phyloP scores from a whole-genome alignment of 2,797 vertebrate species.

The Lacerta viridis region DNA sequence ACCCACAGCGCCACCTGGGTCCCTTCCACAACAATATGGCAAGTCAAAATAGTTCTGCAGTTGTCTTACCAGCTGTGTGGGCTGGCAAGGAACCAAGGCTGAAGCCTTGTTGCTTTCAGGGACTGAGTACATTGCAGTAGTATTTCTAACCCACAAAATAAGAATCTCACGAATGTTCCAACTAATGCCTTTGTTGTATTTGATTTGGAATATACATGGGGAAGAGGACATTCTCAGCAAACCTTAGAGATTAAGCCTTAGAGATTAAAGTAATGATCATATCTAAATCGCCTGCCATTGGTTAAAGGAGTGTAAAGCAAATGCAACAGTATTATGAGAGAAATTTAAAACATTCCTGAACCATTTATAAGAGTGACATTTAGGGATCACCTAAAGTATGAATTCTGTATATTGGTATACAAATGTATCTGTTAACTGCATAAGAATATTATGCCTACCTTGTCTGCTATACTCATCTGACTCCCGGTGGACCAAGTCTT shows the following conservation, averaged over 20 bases:
- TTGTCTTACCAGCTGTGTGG: conserved; percentile 22
- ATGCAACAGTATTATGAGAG: background rate
- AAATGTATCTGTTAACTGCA: conserved; percentile 14
- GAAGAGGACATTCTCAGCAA: background rate
- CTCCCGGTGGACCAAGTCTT: conserved; percentile 95
- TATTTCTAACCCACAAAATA: background rate
- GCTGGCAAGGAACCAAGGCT: conserved; percentile 6
- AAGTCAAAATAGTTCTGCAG: conserved; percentile 28
- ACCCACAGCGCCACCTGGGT: no score
- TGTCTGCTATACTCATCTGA: conserved; percentile 90
- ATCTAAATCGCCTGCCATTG: background rate
- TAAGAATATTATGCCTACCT: conserved; percentile 83
- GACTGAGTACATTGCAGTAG: background rate
- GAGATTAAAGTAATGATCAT: background rate
- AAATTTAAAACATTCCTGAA: background rate
- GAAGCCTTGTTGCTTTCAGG: conserved; percentile 2
- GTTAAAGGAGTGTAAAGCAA: background rate
- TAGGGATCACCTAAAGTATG: conserved; percentile 1
- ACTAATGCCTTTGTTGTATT: conserved; percentile 26
- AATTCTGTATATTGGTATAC: conserved; percentile 3
- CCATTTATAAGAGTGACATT: background rate
- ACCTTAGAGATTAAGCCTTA: background rate
- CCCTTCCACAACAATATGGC: background rate
- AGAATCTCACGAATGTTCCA: background rate
- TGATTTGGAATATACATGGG: background rate